Percentiles rank a stretch among this genome's conserved stretches.
phyloP scores from a whole-genome alignment of 2,797 vertebrate genomes.

The Sternarchorhynchus goeldii region DNA sequence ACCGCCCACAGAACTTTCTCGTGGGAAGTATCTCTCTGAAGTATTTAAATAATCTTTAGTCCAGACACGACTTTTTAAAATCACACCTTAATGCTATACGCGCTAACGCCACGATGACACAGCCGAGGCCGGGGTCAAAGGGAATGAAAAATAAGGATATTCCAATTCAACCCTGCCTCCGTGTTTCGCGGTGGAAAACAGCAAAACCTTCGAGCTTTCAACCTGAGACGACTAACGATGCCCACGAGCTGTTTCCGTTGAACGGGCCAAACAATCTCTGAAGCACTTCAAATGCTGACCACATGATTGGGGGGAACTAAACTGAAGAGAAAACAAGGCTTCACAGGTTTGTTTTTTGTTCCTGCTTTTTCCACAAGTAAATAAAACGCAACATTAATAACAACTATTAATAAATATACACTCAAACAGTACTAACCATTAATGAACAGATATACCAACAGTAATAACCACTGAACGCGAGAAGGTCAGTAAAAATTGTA shows the following conservation, averaged over 20 bases:
- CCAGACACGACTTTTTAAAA: conserved; percentile 3
- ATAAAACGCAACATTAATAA: no score
- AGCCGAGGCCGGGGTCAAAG: background rate
- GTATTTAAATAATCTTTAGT: background rate
- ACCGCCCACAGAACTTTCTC: background rate
- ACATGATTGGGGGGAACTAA: background rate
- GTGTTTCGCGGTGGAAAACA: conserved; percentile 37
- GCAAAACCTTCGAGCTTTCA: conserved; percentile 45
- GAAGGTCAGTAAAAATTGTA: no score
- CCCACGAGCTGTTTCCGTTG: conserved; percentile 48
- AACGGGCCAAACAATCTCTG: conserved; percentile 44
- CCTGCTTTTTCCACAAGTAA: background rate
- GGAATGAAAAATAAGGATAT: background rate
- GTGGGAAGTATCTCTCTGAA: no score
- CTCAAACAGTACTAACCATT: no score
- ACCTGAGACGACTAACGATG: conserved; percentile 42
- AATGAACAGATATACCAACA: no score
- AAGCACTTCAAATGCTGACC: conserved; percentile 36
- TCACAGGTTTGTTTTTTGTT: conserved; percentile 29
- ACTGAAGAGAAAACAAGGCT: background rate
- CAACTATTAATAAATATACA: no score
- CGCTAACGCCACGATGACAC: background rate
- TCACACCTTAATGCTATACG: background rate
- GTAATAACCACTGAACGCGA: no score
- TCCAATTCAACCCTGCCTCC: conserved; percentile 55